A percentile compares a stretch with the other conserved stretches of the same genome.
Conservation (phyloP, 1,140 invertebrate genomes). For the Polypedilum vanderplanki region DNA sequence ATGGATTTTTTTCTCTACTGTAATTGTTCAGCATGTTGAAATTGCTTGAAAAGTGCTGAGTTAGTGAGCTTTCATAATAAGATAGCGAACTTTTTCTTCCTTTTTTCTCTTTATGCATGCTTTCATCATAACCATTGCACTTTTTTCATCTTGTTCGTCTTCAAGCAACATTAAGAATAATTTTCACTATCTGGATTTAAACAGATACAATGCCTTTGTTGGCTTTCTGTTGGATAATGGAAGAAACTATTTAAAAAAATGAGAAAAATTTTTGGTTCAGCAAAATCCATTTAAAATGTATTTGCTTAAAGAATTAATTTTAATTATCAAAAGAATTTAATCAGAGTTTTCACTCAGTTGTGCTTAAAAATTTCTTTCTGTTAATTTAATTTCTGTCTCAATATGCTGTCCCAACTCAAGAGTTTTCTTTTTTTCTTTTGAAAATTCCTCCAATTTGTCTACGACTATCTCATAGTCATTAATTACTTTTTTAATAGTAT, state of each 20-base stretch:
- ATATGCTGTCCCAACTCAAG: background rate
- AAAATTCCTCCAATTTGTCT: conserved; percentile 23
- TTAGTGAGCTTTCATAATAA: conserved; percentile 19
- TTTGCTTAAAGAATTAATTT: conserved; percentile 24
- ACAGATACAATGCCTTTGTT: background rate
- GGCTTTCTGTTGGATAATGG: background rate
- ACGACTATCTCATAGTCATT: conserved; percentile 2
- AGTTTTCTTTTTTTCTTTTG: background rate
- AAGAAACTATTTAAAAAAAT: background rate
- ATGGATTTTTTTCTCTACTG: background rate
- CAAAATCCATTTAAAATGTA: background rate
- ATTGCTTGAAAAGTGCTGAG: background rate
- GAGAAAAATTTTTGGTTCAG: background rate
- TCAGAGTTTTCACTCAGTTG: background rate
- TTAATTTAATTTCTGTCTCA: background rate
- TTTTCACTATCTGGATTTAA: background rate
- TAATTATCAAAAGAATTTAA: conserved; percentile 26
- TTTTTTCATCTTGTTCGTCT: background rate
- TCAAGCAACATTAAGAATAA: background rate
- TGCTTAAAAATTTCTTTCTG: background rate
- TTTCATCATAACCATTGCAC: background rate
- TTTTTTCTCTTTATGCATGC: background rate
- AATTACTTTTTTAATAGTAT: conserved; percentile 28
- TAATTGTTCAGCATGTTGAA: conserved; percentile 4
- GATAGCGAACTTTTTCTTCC: background rate